Evolutionary conservation across 2,797 vertebrate genomes (phyloP), one percentile per base, ranked within the genome.

Genomic region (Pitangus sulphuratus): DNA sequence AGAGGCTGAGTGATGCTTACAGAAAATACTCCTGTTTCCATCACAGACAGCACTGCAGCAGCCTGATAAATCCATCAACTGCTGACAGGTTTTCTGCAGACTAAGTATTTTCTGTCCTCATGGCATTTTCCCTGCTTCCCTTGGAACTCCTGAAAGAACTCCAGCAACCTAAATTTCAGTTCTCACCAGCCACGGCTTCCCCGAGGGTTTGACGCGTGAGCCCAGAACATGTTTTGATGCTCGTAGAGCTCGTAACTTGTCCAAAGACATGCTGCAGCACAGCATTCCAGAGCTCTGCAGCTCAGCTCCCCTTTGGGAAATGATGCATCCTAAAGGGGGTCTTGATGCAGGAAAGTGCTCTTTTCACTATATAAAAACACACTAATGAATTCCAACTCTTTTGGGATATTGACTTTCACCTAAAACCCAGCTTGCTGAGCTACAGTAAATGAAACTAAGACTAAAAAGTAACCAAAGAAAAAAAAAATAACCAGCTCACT

Each of bases 241-340:
- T 70, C 1, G 0, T 0, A 39, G 57, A 61, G 51, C 51, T 44
- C 4, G 0, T 13, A 53, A 50, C 53, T 71, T 58, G 35, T 68
- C 75, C 61, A 54, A 65, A 84, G 26, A 40, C 12, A 6, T 1
- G 22, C 66, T 54, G n/a, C 56, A 87, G 47, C 68, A 65, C 39
- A 84, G 33, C 31, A 15, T 16, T 74, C 45, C 33, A 58, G 24
- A 42, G 33, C 12, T 51, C 12, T 47, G 42, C 33, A 70, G 64
- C n/a, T 37, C 37, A 74, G 47, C n/a, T 62, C 18, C 74, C 61
- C 33, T 33, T 33, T 33, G 53, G 35, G 85, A 82, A 87, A 62
- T 15, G 7, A 31, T 17, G 5, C 4, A 12, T 35, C 48, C 42
- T 45, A 66, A 82, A 91, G 40, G n/a, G 48, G 75, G 30, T 39